phyloP scores from a whole-genome alignment of 2,113 vertebrate genomes.

The Cyphomyrus plagiostoma region DNA sequence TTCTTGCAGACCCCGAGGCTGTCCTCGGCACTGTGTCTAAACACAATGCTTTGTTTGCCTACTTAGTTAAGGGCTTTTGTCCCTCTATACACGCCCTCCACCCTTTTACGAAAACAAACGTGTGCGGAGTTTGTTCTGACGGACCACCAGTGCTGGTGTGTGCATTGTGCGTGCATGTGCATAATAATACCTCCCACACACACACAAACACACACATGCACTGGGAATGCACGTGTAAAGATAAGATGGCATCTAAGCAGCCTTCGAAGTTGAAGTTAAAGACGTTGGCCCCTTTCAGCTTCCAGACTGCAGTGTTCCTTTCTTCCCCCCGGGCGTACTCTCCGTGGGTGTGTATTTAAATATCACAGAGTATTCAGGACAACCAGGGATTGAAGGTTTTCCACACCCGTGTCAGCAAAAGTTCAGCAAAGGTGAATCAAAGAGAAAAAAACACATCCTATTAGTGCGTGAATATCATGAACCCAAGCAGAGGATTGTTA shows the following conservation, averaged over 20 bases:
- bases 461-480: not conserved
- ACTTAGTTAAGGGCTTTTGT: slow-evolving; percentile 20
- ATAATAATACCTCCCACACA: slow-evolving; percentile 9
- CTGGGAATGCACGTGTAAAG: slow-evolving; percentile 18
- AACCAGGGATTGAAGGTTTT: not conserved
- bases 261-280: not conserved
- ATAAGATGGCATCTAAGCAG: not conserved
- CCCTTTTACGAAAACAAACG: not conserved
- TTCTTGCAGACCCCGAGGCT: slow-evolving; percentile 31
- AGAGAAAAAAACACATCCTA: not conserved
- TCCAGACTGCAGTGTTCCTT: not conserved
- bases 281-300: not conserved
- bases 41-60: slow-evolving; percentile 60
- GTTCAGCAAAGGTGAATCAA: not conserved
- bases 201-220: not conserved
- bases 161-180: slow-evolving; percentile 15
- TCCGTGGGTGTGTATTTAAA: not conserved
- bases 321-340: not conserved
- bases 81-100: not conserved
- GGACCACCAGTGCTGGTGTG: slow-evolving; percentile 15
- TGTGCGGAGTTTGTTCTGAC: not conserved
- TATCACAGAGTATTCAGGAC: not conserved
- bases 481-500: not conserved
- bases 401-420: not conserved
- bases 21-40: slow-evolving; percentile 54